These are phyloP conservation scores for Semicossyphus pulcher DNA, from an alignment of 2,113 vertebrate genomes.

Conservation along the genomic window DNA sequence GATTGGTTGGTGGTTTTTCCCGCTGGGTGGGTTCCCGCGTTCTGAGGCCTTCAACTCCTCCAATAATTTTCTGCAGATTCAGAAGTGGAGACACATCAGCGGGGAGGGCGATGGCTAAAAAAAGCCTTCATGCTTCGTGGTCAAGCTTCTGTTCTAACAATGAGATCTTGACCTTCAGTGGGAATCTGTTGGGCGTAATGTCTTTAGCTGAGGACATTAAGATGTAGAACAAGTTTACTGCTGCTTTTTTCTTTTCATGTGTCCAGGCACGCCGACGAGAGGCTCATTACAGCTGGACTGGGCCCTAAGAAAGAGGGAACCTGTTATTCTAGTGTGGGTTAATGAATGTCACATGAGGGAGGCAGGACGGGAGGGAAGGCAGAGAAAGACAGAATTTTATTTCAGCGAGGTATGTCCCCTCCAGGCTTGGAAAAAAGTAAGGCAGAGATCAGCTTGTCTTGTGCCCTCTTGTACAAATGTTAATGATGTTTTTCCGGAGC, in stretches of 20 bases:
- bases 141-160: constrained; percentile 40
- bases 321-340: constrained; percentile 66
- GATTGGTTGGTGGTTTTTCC: constrained; percentile 57
- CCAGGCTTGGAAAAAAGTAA: constrained; percentile 59
- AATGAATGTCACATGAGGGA: constrained; percentile 71
- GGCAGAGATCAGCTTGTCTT: constrained; percentile 50
- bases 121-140: constrained; percentile 1
- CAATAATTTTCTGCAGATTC: constrained; percentile 38
- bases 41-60: constrained; percentile 25
- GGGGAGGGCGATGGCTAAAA: not conserved
- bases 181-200: constrained; percentile 52
- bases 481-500: constrained; percentile 70
- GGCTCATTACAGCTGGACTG: constrained; percentile 59
- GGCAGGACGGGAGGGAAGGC: constrained; percentile 31
- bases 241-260: constrained; percentile 12
- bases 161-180: constrained; percentile 21
- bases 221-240: constrained; percentile 10
- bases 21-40: constrained; percentile 45
- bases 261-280: constrained; percentile 31
- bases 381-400: constrained; percentile 61
- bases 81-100: constrained; percentile 41
- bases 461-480: constrained; percentile 50
- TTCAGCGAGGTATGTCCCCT: constrained; percentile 54
- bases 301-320: constrained; percentile 41
- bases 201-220: constrained; percentile 34